Conservation (phyloP, 2,113 vertebrate species). For the Erpornis zantholeuca region DNA sequence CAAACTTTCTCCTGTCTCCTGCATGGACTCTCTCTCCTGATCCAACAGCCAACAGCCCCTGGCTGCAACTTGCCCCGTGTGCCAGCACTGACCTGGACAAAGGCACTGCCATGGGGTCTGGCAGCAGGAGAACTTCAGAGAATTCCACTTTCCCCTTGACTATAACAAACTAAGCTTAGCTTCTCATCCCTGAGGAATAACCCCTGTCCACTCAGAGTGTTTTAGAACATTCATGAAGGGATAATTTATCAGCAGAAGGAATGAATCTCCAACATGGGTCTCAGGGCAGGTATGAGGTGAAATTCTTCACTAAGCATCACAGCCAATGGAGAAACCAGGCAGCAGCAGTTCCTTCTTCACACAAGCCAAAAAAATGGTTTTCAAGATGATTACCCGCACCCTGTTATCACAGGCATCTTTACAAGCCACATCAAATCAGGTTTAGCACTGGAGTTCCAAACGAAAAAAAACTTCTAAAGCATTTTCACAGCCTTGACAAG, state of each 20-base stretch:
- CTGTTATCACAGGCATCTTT: not conserved
- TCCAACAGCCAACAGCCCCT: fast-evolving
- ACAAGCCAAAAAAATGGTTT: not conserved
- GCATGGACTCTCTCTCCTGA: not conserved
- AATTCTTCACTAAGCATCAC: not conserved
- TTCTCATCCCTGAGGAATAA: not conserved
- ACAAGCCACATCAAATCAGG: not conserved
- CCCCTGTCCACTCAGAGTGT: fast-evolving
- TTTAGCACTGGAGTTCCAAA: not conserved
- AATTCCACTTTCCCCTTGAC: not conserved
- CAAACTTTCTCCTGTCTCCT: not conserved
- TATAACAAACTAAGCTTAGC: not conserved
- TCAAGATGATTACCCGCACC: not conserved
- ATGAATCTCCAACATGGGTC: not conserved
- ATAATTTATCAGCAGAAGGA: not conserved
- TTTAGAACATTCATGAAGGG: not conserved
- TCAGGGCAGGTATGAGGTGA: not conserved
- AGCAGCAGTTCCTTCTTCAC: not conserved
- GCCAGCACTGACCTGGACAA: not conserved
- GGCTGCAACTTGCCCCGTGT: not conserved
- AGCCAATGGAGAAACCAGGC: not conserved
- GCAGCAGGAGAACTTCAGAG: not conserved
- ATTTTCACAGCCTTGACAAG: not conserved
- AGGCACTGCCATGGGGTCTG: fast-evolving
- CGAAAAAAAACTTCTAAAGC: not conserved